Percentiles rank a stretch among this genome's conserved stretches.
These are phyloP conservation scores for Elephantulus edwardii DNA, from an alignment of 2,113 vertebrate genomes.

Conservation along the genomic window DNA sequence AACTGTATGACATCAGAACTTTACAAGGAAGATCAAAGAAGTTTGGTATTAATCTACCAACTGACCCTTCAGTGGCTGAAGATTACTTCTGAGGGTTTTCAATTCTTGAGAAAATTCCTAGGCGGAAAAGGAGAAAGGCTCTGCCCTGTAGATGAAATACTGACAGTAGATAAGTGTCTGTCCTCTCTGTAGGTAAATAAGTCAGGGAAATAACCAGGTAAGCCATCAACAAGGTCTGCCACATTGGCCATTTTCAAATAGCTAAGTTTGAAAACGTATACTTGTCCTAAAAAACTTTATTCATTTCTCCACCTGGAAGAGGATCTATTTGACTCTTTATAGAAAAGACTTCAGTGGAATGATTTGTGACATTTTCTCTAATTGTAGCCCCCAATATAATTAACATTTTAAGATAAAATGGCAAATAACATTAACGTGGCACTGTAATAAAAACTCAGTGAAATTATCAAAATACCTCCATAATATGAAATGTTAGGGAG, in stretches of 20 bases:
- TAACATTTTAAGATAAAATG: too few relatives aligned
- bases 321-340: not conserved
- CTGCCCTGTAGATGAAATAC: not conserved
- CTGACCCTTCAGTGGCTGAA: not conserved
- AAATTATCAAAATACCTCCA: not conserved
- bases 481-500: not conserved
- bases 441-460: not conserved
- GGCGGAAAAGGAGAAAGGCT: not conserved
- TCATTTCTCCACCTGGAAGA: conserved; percentile 28
- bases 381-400: not conserved
- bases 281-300: not conserved
- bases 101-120: not conserved
- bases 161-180: not conserved
- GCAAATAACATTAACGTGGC: not conserved
- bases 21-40: not conserved
- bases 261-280: not conserved
- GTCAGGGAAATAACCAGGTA: not conserved
- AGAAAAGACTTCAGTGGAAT: not conserved
- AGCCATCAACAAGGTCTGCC: accelerated
- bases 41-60: not conserved
- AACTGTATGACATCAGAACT: not conserved
- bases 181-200: not conserved
- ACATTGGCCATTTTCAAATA: not conserved
- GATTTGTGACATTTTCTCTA: not conserved
- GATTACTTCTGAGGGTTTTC: not conserved